phyloP scores from a whole-genome alignment of 2,113 vertebrate species.

The Romanogobio albipinnatus region DNA sequence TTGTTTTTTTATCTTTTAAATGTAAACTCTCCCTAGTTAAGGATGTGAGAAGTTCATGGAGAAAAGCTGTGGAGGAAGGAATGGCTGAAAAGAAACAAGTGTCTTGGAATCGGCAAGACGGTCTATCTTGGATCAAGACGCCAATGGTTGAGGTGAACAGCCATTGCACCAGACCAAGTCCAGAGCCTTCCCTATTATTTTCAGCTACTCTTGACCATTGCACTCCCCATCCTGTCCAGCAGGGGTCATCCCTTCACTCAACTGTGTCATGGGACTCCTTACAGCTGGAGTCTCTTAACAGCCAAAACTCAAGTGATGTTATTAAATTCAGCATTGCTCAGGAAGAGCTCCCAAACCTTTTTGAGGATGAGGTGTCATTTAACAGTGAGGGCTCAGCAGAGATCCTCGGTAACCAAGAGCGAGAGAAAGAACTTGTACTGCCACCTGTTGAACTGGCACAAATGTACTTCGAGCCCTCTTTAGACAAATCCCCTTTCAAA shows the following conservation, averaged over 20 bases:
- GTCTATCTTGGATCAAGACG: background rate
- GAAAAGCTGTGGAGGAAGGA: slow-evolving; percentile 71
- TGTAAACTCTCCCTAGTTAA: slow-evolving; percentile 60
- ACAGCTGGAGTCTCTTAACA: slow-evolving; percentile 25
- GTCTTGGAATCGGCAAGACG: slow-evolving; percentile 11
- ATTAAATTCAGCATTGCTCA: slow-evolving; percentile 66
- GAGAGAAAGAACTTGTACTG: slow-evolving; percentile 35
- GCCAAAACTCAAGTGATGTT: slow-evolving; percentile 55
- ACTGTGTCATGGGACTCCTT: slow-evolving; percentile 66
- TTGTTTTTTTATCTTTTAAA: background rate
- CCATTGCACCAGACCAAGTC: background rate
- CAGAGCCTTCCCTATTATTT: background rate
- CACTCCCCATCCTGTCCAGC: slow-evolving; percentile 47
- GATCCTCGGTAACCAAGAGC: slow-evolving; percentile 48
- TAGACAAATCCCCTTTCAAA: slow-evolving; percentile 24
- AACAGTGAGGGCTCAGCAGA: slow-evolving; percentile 53
- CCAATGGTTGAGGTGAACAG: background rate
- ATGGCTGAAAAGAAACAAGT: slow-evolving; percentile 56
- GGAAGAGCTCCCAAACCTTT: slow-evolving; percentile 72
- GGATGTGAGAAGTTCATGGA: slow-evolving; percentile 76
- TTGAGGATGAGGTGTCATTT: slow-evolving; percentile 65
- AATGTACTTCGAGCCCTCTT: slow-evolving; percentile 12
- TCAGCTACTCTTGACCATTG: background rate
- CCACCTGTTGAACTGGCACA: slow-evolving; percentile 17
- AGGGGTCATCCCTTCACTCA: slow-evolving; percentile 49